These are phyloP conservation scores for Philereme transversata DNA, from an alignment of 2,888 invertebrate species.

Conservation along the genomic window DNA sequence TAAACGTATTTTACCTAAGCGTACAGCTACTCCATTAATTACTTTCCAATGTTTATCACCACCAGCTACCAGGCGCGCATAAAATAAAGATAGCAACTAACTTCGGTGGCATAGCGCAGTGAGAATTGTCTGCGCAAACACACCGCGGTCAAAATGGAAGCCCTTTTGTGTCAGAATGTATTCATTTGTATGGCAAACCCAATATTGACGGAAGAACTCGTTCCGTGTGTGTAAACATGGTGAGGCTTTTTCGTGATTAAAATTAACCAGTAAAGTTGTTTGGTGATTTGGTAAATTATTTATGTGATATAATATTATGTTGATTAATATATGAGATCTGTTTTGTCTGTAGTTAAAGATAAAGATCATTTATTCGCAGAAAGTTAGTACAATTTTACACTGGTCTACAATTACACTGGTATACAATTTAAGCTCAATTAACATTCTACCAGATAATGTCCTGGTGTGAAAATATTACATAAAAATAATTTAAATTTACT, in stretches of 20 bases:
- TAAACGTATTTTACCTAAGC: too few relatives aligned
- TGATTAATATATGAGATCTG: neutral
- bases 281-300: constrained; percentile 3
- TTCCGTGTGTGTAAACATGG: constrained; percentile 72
- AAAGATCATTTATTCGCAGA: too few relatives aligned
- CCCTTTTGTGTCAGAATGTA: constrained; percentile 79
- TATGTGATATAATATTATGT: neutral
- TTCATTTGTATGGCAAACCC: constrained; percentile 80
- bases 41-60: neutral
- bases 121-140: constrained; percentile 79
- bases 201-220: constrained; percentile 81
- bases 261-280: constrained; percentile 45
- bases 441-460: too few relatives aligned
- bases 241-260: constrained; percentile 59
- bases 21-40: too few relatives aligned
- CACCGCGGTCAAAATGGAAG: constrained; percentile 79
- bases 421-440: too few relatives aligned
- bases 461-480: too few relatives aligned
- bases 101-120: constrained; percentile 70
- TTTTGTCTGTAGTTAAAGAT: too few relatives aligned
- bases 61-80: constrained; percentile 47
- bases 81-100: constrained; percentile 54
- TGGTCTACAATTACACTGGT: too few relatives aligned
- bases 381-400: too few relatives aligned
- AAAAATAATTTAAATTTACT: too few relatives aligned